Percentiles rank a stretch among this genome's conserved stretches.
Conservation (phyloP, 2,888 invertebrate species). For the Eurytoma californica region DNA sequence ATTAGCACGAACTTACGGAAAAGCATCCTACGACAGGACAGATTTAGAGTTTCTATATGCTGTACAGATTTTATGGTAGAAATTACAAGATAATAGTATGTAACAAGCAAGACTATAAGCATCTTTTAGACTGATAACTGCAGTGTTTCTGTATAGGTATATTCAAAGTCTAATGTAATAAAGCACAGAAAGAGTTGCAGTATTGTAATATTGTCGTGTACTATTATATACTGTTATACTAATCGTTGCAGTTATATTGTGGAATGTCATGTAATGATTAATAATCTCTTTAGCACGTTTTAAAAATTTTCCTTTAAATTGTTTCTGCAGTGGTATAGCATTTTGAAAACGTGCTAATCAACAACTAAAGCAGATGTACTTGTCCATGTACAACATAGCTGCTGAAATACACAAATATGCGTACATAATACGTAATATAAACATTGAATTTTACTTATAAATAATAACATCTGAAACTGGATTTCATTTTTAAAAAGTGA, state of each 20-base stretch:
- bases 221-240: background rate
- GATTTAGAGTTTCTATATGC: slow-evolving; percentile 31
- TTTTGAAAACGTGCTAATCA: slow-evolving; percentile 10
- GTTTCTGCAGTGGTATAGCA: background rate
- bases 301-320: background rate
- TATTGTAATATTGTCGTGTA: slow-evolving; percentile 15
- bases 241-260: background rate
- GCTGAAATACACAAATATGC: slow-evolving; percentile 9
- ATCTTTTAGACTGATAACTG: background rate
- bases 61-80: slow-evolving; percentile 29
- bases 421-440: slow-evolving; percentile 22
- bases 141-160: slow-evolving; percentile 7
- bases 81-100: slow-evolving; percentile 9
- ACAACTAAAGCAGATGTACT: slow-evolving; percentile 9
- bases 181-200: slow-evolving; percentile 19
- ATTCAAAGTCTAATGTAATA: slow-evolving; percentile 25
- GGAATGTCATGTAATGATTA: background rate
- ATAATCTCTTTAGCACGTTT: slow-evolving; percentile 10
- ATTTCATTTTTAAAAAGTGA: too few relatives aligned
- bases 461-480: too few relatives aligned
- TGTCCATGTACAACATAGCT: background rate
- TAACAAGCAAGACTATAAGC: slow-evolving; percentile 36
- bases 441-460: background rate
- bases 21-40: slow-evolving; percentile 47
- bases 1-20: slow-evolving; percentile 22